Conservation (phyloP, 2,888 invertebrate species). For the Sinhomidia bicolor region DNA sequence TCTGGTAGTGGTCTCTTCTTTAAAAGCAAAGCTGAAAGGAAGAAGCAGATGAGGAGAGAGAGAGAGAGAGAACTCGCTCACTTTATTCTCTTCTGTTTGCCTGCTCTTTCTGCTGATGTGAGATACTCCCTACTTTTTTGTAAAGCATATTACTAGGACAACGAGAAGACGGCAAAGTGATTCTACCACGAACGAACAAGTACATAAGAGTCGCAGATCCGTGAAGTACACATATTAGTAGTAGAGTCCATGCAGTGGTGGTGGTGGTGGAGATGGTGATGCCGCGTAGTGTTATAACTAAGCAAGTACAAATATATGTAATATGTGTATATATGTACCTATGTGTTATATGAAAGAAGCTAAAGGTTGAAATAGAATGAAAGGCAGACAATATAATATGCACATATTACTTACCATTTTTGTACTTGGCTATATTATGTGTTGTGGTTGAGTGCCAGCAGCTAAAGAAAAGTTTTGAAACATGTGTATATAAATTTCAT, state of each 20-base stretch:
- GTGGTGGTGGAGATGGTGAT: not conserved
- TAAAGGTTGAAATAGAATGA: constrained; percentile 2
- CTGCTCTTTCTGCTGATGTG: constrained; percentile 54
- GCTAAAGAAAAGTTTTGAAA: constrained; percentile 54
- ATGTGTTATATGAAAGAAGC: too few species aligned
- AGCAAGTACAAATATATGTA: constrained; percentile 3
- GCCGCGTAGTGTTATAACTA: not conserved
- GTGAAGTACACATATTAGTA: constrained; percentile 60
- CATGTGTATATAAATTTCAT: constrained; percentile 36
- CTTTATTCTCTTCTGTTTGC: constrained; percentile 45
- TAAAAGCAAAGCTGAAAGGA: constrained; percentile 44
- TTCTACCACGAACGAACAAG: constrained; percentile 55
- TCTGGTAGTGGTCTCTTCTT: constrained; percentile 64
- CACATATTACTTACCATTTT: constrained; percentile 28
- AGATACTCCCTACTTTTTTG: constrained; percentile 58
- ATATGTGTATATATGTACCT: too few species aligned
- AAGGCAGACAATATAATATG: not conserved
- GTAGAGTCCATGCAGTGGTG: constrained; percentile 58
- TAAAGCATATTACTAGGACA: constrained; percentile 48
- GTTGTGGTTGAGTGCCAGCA: constrained; percentile 51
- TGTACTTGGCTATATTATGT: constrained; percentile 43
- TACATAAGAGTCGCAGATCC: constrained; percentile 69
- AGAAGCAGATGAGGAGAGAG: constrained; percentile 57
- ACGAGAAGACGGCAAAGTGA: constrained; percentile 28
- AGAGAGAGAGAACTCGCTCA: too few species aligned